Evolutionary conservation across 1,140 invertebrate species (phyloP), one percentile per base, ranked within the genome.

Genomic region (Nilaparvata lugens): DNA sequence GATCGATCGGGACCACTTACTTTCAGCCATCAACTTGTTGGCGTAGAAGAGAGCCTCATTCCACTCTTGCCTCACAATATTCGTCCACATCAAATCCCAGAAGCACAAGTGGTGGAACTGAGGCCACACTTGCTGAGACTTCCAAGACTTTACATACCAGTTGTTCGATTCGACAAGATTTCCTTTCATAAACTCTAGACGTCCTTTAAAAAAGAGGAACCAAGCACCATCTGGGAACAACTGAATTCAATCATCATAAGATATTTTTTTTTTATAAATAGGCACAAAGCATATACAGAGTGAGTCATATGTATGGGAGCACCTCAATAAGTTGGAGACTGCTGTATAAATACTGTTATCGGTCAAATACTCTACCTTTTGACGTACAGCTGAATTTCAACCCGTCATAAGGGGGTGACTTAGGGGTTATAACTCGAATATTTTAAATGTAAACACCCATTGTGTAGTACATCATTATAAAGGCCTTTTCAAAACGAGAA

Each of bases 101-200:
- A 86, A 96, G 71, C 93, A 95, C 0, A 97, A 71, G 72, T 97
- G 93, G 75, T 96, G 93, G 72, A 97, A 95, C 70, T 97, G 94
- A 4, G 86, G 83, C 91, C 95, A 98, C 7, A 89, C 76, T 62
- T 84, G 74, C 70, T 96, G 93, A 13, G 88, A 89, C 52, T 87
- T 82, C 76, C 93, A 89, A 0, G 91, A 93, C 64, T 82, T 84
- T 43, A 83, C 84, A 74, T 94, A 97, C 76, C 84, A 92, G 1
- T 77, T 71, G 51, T 91, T 82, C 2, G 89, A 85, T 24, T 83
- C 78, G 48, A 86, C 81, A 58, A 95, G 75, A 71, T 91, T 83
- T 2, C 91, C 92, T 58, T 82, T 82, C 62, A 94, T 83, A 64
- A 95, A 82, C 69, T 93, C 85, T 35, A 94, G 73, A 24, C 94